Evolutionary conservation across 2,888 invertebrate species (phyloP).

Genomic region (Nomada goodeniana): DNA sequence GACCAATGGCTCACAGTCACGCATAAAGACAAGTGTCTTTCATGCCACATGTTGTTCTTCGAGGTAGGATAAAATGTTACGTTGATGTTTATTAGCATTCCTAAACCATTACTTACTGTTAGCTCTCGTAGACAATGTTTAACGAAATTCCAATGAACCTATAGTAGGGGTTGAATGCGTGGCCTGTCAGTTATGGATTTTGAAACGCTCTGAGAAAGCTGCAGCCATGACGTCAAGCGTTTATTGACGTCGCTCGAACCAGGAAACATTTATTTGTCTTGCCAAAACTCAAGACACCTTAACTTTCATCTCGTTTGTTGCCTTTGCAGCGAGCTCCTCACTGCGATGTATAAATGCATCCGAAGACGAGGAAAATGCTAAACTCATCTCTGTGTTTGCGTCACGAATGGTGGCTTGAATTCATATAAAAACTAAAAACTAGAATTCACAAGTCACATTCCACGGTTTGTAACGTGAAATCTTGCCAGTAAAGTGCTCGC

Average conservation of each 20-base stretch:
- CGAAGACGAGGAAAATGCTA: not conserved
- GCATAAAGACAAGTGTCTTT: too few species aligned
- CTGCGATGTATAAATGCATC: not conserved
- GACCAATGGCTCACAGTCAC: too few species aligned
- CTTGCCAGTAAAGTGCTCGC: too few species aligned
- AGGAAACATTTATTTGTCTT: constrained; percentile 38
- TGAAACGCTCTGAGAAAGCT: constrained; percentile 37
- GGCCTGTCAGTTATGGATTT: constrained; percentile 9
- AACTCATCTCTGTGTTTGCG: not conserved
- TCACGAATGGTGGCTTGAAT: not conserved
- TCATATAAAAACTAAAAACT: not conserved
- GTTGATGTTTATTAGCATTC: too few species aligned
- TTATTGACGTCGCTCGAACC: not conserved
- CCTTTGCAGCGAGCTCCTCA: not conserved
- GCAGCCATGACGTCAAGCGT: constrained; percentile 53
- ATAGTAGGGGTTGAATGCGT: not conserved
- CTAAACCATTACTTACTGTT: not conserved
- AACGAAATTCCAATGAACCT: constrained; percentile 23
- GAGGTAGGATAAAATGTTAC: too few species aligned
- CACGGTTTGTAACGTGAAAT: too few species aligned
- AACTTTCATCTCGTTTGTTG: constrained; percentile 17
- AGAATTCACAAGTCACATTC: too few species aligned
- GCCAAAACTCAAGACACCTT: not conserved
- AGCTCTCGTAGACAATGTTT: constrained; percentile 1
- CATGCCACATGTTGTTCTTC: too few species aligned